Conservation (phyloP, 2,888 invertebrate genomes). For the Zeuzera pyrina region DNA sequence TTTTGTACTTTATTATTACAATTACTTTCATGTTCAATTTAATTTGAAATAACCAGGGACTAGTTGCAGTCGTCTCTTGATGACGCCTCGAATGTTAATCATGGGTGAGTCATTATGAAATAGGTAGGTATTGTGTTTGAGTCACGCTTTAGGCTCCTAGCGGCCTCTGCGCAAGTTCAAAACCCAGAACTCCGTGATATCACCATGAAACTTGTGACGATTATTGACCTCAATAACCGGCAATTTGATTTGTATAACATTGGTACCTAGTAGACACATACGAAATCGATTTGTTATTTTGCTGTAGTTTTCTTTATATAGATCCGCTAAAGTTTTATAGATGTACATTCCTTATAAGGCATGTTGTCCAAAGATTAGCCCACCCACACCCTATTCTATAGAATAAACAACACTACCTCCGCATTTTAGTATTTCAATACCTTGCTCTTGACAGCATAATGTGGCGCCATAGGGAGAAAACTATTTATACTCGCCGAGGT, state of each 20-base stretch:
- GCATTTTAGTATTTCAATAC: constrained; percentile 35
- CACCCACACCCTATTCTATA: constrained; percentile 42
- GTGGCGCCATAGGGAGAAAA: constrained; percentile 35
- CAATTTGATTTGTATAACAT: no score
- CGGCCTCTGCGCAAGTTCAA: constrained; percentile 24
- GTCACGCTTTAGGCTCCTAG: constrained; percentile 33
- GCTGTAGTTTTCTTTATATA: no score
- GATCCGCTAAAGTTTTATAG: neutral
- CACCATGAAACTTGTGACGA: constrained; percentile 27
- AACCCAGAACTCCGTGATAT: constrained; percentile 13
- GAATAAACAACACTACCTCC: constrained; percentile 34
- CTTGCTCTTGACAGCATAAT: constrained; percentile 32
- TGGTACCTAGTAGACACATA: no score
- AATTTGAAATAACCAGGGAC: constrained; percentile 4
- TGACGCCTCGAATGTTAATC: constrained; percentile 33
- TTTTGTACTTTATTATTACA: neutral
- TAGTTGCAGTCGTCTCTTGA: constrained; percentile 29
- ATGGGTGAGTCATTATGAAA: constrained; percentile 41
- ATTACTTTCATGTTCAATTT: constrained; percentile 1
- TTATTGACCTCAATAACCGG: constrained; percentile 41
- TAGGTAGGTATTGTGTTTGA: constrained; percentile 28
- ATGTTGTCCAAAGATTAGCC: constrained; percentile 26
- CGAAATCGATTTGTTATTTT: no score
- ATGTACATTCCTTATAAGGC: constrained; percentile 56
- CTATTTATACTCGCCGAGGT: no score